These are phyloP conservation scores for Pseudochirops cupreus DNA, from an alignment of 2,797 vertebrate genomes.

Conservation along the genomic window DNA sequence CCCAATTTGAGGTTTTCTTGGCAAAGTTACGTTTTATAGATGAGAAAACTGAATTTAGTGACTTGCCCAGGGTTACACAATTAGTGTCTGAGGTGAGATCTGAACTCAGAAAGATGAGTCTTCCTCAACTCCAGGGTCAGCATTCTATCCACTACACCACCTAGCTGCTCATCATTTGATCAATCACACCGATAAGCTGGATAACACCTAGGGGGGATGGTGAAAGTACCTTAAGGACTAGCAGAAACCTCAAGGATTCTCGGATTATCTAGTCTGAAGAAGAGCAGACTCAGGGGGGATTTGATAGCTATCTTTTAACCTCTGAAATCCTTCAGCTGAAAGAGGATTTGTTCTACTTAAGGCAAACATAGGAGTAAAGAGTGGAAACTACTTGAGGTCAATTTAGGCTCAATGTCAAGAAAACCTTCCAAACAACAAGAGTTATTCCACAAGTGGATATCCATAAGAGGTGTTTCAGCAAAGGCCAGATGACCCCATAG, in stretches of 20 bases:
- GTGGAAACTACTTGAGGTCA: background rate
- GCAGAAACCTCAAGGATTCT: background rate
- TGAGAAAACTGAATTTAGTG: background rate
- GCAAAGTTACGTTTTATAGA: background rate
- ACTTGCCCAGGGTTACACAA: background rate
- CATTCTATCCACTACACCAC: background rate
- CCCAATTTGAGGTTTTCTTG: background rate
- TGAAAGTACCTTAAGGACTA: background rate
- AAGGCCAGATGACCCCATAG: background rate
- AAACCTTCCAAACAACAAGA: background rate
- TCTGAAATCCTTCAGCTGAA: background rate
- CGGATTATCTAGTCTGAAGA: background rate
- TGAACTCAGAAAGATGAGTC: background rate
- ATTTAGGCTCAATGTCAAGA: background rate
- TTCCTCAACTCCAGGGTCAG: background rate
- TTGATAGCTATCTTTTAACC: background rate
- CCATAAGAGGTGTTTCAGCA: background rate
- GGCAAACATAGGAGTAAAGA: background rate
- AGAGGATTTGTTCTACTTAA: background rate
- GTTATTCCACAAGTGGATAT: background rate
- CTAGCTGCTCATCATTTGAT: background rate
- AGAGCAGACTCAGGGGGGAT: background rate
- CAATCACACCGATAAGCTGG: background rate
- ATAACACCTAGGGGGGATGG: background rate
- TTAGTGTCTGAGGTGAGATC: background rate